Conservation (phyloP, 2,888 invertebrate genomes). For the Ophion slaviceki region DNA sequence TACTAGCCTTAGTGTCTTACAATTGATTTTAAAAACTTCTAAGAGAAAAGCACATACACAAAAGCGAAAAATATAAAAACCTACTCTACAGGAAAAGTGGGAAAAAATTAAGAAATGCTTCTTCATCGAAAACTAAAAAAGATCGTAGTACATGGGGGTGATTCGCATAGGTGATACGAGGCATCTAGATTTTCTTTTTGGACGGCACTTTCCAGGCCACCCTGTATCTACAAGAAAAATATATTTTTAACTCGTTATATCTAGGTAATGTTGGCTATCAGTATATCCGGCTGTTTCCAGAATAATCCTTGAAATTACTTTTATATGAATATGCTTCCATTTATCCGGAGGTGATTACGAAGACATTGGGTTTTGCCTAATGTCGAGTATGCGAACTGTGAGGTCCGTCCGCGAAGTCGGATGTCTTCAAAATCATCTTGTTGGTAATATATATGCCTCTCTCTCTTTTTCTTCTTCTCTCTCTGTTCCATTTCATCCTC, state of each 20-base stretch:
- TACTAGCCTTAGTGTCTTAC: no score
- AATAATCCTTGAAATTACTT: background rate
- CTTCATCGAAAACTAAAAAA: no score
- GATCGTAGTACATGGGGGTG: no score
- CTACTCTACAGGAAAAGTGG: no score
- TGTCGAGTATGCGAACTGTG: background rate
- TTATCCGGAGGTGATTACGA: background rate
- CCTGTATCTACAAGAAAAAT: background rate
- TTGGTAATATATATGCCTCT: background rate
- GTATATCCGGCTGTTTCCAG: background rate
- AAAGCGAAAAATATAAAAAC: no score
- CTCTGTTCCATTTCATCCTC: constrained; percentile 8
- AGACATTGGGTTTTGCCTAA: background rate
- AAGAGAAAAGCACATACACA: no score
- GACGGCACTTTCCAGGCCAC: background rate
- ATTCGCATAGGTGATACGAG: background rate
- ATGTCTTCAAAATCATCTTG: background rate
- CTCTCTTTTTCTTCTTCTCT: constrained; percentile 1
- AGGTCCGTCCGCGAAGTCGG: background rate
- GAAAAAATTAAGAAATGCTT: no score
- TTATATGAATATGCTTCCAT: background rate
- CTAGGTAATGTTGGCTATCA: background rate
- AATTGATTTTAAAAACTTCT: no score
- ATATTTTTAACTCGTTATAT: background rate
- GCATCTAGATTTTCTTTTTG: background rate